A percentile compares a stretch with the other conserved stretches of the same genome.
Evolutionary conservation across 2,113 vertebrate species (phyloP).

Genomic region (Nematolebias whitei): DNA sequence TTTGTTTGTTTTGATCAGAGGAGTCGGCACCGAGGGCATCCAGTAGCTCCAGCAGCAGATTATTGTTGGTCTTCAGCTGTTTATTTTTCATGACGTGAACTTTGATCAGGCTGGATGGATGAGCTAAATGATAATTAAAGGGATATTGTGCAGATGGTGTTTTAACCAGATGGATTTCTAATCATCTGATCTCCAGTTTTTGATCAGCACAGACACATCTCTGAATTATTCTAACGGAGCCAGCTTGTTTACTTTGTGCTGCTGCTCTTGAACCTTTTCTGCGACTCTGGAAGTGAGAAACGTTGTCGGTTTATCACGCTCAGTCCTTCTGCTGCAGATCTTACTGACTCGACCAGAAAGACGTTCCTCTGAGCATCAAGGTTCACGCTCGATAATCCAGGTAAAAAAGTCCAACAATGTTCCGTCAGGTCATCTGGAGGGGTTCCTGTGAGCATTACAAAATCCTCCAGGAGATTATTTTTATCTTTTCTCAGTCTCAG

Average conservation of each 20-base stretch:
- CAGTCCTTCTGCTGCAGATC: neutral
- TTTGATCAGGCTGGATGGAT: too few species aligned
- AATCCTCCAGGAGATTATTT: neutral
- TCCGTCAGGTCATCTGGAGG: too few species aligned
- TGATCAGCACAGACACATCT: neutral
- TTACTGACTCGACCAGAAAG: neutral
- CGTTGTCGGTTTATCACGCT: neutral
- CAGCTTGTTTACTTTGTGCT: conserved; percentile 21
- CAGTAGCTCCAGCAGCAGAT: too few species aligned
- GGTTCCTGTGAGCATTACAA: neutral
- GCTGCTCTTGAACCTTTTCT: conserved; percentile 29
- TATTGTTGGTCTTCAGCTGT: too few species aligned
- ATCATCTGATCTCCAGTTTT: neutral
- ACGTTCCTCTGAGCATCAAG: neutral
- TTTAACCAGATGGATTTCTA: too few species aligned
- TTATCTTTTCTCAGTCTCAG: neutral
- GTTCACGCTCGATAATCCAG: too few species aligned
- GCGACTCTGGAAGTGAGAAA: neutral
- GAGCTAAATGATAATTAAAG: too few species aligned
- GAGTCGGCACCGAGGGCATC: too few species aligned
- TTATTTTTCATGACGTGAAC: too few species aligned
- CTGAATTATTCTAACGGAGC: conserved; percentile 21
- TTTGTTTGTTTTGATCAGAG: too few species aligned
- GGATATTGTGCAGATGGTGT: too few species aligned
- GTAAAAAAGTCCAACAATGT: too few species aligned